Base-by-base conservation (phyloP, 64 coral and sea anemone genomes). In the Trachythela sp. region DNA sequence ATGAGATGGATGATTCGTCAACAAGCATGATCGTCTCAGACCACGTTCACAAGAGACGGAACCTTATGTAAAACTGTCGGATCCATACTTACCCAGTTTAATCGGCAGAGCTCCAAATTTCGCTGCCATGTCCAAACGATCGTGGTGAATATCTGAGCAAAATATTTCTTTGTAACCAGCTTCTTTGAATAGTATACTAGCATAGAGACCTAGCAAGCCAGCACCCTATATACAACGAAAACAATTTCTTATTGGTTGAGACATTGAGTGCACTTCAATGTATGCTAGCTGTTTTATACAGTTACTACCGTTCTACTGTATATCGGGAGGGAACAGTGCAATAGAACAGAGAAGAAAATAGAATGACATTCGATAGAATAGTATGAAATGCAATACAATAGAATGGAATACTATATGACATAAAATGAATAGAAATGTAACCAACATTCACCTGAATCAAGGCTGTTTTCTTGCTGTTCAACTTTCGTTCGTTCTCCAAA, bases 181-280 rank as follows among this genome's bases (percentile, higher is more conserved):
- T 87, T 99, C 93, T 49, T 64, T 83, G 39, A 99, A 87, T 27
- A 99, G 67, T 14, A 75, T 89, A 92, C 93, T 94, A 36, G 93
- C 96, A 95, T 93, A 99, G 45, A 99, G 90, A 38, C 96, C 96
- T 13, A 99, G 48, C 26, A 99, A 90, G 2, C 96, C 96, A 71
- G 91, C 94, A 20, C 96, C 96, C 93, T 97, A 48, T n/a, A 0
- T 70, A 76, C 15, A 6, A 14, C 31, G 7, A 88, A 10, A 88
- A 9, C 22, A 29, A 13, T 26, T 71, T 3, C 13, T 30, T 87
- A 86, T 0, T 13, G 39, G 42, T 20, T 51, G 37, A 32, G n/a
- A n/a, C n/a, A n/a, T n/a, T n/a, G n/a, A n/a, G n/a, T n/a, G n/a
- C n/a, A n/a, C n/a, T n/a, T n/a, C n/a, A n/a, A n/a, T n/a, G n/a